Conservation (phyloP, 1,140 invertebrate genomes). For the Hyles vespertilio region DNA sequence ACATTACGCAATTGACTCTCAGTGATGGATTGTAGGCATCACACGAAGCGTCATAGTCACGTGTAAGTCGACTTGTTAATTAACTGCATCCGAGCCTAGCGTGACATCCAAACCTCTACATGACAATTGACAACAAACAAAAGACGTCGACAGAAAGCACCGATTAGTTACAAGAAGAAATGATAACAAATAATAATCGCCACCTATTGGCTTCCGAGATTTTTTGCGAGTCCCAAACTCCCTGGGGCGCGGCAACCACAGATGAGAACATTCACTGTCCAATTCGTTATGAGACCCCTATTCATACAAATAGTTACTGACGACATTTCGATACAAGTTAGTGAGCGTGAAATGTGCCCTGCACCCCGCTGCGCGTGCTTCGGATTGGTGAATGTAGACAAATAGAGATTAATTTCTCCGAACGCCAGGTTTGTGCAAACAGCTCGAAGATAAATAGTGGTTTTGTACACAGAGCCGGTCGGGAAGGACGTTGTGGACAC, state of each 20-base stretch:
- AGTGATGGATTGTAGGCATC: slow-evolving; percentile 17
- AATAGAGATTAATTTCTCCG: slow-evolving; percentile 57
- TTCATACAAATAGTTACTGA: slow-evolving; percentile 15
- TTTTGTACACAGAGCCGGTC: slow-evolving; percentile 41
- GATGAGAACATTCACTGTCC: slow-evolving; percentile 42
- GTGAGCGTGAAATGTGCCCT: slow-evolving; percentile 32
- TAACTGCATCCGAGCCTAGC: background rate
- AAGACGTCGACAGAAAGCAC: background rate
- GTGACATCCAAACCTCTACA: background rate
- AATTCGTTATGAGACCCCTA: slow-evolving; percentile 21
- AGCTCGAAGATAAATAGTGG: slow-evolving; percentile 40
- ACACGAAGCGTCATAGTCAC: slow-evolving; percentile 14
- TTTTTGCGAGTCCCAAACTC: slow-evolving; percentile 28
- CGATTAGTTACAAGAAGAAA: slow-evolving; percentile 39
- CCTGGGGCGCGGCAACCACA: slow-evolving; percentile 30
- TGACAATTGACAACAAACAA: slow-evolving; percentile 1
- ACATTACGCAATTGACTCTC: background rate
- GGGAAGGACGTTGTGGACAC: slow-evolving; percentile 37
- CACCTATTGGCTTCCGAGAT: slow-evolving; percentile 41
- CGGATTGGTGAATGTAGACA: slow-evolving; percentile 52
- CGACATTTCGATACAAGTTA: slow-evolving; percentile 25
- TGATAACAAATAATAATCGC: slow-evolving; percentile 46
- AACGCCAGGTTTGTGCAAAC: slow-evolving; percentile 53
- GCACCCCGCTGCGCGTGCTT: slow-evolving; percentile 32
- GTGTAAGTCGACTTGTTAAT: slow-evolving; percentile 1